Evolutionary conservation across 2,888 invertebrate species (phyloP), one percentile per base, ranked within the genome.

Genomic region (Villa cingulata): DNA sequence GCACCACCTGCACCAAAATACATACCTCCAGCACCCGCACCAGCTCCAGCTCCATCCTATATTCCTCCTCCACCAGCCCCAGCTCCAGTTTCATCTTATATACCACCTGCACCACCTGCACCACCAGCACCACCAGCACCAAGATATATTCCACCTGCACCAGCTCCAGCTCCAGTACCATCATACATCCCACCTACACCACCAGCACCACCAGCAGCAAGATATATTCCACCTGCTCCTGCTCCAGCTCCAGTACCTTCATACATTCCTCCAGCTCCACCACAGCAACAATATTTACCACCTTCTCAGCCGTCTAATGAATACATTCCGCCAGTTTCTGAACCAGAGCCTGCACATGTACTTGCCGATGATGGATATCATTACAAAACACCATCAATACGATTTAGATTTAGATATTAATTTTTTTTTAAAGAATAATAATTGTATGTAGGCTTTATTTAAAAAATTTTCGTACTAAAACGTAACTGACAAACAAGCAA

Each of bases 271-370:
- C 23, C 23, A 23, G 23, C 23, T 23, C 23, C 23, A 6, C 23
- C 23, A 6, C 46, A 34, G 23, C 41, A 41, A n/a, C 20, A 46
- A 16, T 46, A 46, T 17, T 16, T 46, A 20, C 45, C 46, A 7
- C 46, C 46, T 17, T 32, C 14, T 27, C 45, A 41, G 4, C 46
- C 46, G 17, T 32, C 14, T 27, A 46, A 32, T 10, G 18, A 45
- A 39, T 45, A 45, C 15, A 19, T 45, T 39, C 45, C 45, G n/a
- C 45, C 45, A 40, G 45, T 20, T 19, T 41, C 41, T 18, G 46
- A 36, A 14, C 46, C 46, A 17, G 32, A 36, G 5, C 45, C 45
- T 4, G 41, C 34, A 20, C 46, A 40, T 17, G 32, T 19, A 5
- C 45, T 39, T 1, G 41, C 34, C 19, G 27, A 46, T 15, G 41